These are phyloP conservation scores for Echinarachnius parma DNA, from an alignment of 53 echinoderm and acorn worm genomes.

Conservation along the genomic window DNA sequence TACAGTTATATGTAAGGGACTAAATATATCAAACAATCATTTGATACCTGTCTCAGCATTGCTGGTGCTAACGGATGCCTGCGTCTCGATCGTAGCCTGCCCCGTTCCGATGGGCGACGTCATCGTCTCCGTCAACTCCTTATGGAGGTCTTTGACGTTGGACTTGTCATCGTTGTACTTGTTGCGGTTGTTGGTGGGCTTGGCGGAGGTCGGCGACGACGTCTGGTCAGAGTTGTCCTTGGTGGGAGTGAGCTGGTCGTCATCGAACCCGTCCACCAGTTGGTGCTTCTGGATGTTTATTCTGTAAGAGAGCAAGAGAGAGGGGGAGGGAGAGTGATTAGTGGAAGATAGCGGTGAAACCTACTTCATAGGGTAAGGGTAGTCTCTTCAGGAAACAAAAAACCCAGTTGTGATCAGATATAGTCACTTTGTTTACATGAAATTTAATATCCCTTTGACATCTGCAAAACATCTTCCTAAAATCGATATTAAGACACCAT, in stretches of 20 bases:
- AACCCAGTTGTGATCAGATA: too few species aligned
- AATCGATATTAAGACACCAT: too few species aligned
- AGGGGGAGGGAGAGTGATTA: too few species aligned
- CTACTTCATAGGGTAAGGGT: too few species aligned
- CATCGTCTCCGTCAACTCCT: slow-evolving; percentile 70
- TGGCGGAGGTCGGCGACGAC: slow-evolving; percentile 40
- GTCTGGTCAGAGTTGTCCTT: slow-evolving; percentile 40
- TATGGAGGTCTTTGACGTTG: slow-evolving; percentile 73
- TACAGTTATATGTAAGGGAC: too few species aligned
- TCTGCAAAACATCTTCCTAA: too few species aligned
- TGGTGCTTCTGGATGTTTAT: slow-evolving; percentile 80
- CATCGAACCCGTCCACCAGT: slow-evolving; percentile 47
- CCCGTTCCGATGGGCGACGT: slow-evolving; percentile 66
- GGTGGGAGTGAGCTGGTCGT: slow-evolving; percentile 57
- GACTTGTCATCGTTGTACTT: slow-evolving; percentile 37
- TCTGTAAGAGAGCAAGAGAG: slow-evolving; percentile 37
- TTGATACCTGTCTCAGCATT: slow-evolving; percentile 86
- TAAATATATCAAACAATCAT: too few species aligned
- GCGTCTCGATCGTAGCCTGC: slow-evolving; percentile 63
- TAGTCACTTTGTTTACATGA: too few species aligned
- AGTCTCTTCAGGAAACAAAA: too few species aligned
- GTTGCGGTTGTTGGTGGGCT: slow-evolving; percentile 52
- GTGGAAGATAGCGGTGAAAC: too few species aligned
- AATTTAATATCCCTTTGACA: too few species aligned
- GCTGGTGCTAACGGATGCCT: slow-evolving; percentile 75